Base-by-base conservation (phyloP, 2,797 vertebrate species). In the Pelochelys cantorii region DNA sequence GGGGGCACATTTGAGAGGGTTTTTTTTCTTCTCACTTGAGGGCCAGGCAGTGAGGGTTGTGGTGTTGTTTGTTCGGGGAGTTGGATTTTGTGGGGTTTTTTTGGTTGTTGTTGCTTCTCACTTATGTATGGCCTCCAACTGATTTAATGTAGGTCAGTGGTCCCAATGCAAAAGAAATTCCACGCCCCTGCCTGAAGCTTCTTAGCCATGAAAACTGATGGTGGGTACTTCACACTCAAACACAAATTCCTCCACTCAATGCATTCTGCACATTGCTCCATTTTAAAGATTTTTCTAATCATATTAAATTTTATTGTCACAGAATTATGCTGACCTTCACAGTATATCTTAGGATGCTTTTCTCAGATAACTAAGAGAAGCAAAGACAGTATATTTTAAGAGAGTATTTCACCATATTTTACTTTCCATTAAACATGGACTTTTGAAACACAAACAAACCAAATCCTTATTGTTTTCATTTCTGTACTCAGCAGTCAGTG, bases 401-500 rank as follows among this genome's bases (percentile, higher is more conserved):
- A 23, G 75, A 60, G n/a, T 77, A 77, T 80, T 23, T 80, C 52
- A 59, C 48, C n/a, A 34, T n/a, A 56, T 20, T 14, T 65, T 68
- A 15, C 37, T 54, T 15, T 55, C 68, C 56, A 11, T 23, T 17
- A 77, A 85, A 54, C 55, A 85, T 57, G 62, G 25, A 7, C 90
- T 81, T 81, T 86, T 77, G 84, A 95, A 96, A 94, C 37, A 60
- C n/a, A 62, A 81, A 87, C 74, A 87, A 74, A 75, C 48, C 65
- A 59, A 81, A 71, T 15, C 83, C 18, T 52, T 91, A 80, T 96
- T 92, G 80, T 81, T 92, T 80, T 83, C 15, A 80, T 78, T 96
- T 92, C 89, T 82, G 88, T 10, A 57, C 78, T 94, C 85, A 85
- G 29, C 75, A 94, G 93, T 94, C 82, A 92, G 85, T n/a, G 87